Evolutionary conservation across 2,113 vertebrate genomes (phyloP).

Genomic region (Hemiprocne comata): DNA sequence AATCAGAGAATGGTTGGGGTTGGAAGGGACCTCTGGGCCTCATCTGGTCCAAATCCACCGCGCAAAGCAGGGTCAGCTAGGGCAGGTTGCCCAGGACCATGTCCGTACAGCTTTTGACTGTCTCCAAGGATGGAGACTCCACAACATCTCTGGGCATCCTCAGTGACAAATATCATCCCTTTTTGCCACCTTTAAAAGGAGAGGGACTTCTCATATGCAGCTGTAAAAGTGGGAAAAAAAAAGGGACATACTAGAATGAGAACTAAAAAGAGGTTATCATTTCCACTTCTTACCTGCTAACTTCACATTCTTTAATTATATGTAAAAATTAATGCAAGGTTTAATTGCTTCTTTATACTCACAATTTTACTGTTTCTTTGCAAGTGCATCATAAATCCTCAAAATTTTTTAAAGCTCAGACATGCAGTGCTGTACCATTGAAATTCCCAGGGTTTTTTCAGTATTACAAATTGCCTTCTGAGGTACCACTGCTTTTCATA

Average conservation of each 20-base stretch:
- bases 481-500: background rate
- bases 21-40: background rate
- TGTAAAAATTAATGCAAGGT: background rate
- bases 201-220: background rate
- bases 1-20: background rate
- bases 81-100: background rate
- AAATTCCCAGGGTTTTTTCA: background rate
- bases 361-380: slow-evolving; percentile 41
- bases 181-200: background rate
- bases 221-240: background rate
- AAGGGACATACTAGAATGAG: background rate
- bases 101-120: background rate
- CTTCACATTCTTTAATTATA: background rate
- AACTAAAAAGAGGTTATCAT: background rate
- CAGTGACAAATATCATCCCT: background rate
- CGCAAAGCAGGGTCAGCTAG: no score
- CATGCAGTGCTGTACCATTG: background rate
- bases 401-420: background rate
- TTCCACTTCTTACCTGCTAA: slow-evolving; percentile 21
- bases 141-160: background rate
- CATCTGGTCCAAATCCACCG: rapidly evolving
- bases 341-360: slow-evolving; percentile 35
- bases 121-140: background rate
- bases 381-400: slow-evolving; percentile 19
- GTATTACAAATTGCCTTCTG: slow-evolving; percentile 6